phyloP scores from a whole-genome alignment of 1,140 invertebrate species.

The Bicyclus anynana region DNA sequence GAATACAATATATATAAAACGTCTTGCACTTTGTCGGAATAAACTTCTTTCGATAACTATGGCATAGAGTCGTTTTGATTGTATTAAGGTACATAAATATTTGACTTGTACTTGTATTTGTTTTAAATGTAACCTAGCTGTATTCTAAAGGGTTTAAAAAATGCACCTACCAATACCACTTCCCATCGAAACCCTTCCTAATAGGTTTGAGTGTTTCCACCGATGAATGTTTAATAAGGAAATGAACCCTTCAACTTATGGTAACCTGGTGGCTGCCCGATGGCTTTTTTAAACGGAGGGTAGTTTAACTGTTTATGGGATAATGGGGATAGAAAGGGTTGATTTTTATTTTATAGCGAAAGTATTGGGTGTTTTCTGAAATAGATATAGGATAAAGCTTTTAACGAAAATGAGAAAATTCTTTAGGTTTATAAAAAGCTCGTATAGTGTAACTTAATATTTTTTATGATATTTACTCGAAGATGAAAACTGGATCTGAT shows the following conservation, averaged over 20 bases:
- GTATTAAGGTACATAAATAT: no score
- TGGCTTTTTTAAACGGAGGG: conserved; percentile 37
- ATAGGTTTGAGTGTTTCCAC: conserved; percentile 45
- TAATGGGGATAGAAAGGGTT: conserved; percentile 22
- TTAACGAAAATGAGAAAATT: neutral
- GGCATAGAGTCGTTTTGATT: no score
- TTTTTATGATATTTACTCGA: neutral
- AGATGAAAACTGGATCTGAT: no score
- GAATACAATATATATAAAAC: neutral
- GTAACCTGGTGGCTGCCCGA: conserved; percentile 30
- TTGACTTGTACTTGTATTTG: no score
- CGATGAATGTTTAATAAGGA: conserved; percentile 59
- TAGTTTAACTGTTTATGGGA: conserved; percentile 26
- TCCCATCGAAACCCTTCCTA: conserved; percentile 31
- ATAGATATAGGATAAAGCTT: neutral
- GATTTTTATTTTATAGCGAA: conserved; percentile 5
- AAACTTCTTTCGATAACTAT: no score
- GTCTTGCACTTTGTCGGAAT: no score
- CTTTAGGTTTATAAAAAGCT: neutral
- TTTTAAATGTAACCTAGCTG: no score
- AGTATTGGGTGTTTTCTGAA: conserved; percentile 1
- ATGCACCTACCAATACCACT: conserved; percentile 28
- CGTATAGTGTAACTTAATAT: neutral
- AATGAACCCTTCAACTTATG: conserved; percentile 54
- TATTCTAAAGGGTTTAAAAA: conserved; percentile 19